Conservation (phyloP, 2,888 invertebrate genomes). For the Microctonus brassicae region DNA sequence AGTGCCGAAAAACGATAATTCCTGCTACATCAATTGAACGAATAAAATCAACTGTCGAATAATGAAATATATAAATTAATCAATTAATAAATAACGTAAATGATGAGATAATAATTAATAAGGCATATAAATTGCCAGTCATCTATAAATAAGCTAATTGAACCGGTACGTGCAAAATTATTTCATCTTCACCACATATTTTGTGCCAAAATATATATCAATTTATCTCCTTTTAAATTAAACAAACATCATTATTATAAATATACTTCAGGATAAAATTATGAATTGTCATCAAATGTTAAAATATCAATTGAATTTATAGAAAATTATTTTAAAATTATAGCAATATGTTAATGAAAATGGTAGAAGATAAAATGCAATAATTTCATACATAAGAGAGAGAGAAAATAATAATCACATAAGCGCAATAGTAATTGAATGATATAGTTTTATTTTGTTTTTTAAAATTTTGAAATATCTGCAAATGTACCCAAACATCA, state of each 20-base stretch:
- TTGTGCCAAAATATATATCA: not conserved
- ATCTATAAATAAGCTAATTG: not conserved
- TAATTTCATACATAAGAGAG: not conserved
- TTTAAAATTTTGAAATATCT: not conserved
- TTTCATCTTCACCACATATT: not conserved
- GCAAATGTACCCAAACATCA: conserved; percentile 28
- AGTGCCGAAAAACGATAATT: conserved; percentile 43
- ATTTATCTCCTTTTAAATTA: not conserved
- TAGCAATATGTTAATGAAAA: not conserved
- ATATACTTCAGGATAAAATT: not conserved
- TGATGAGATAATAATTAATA: not conserved
- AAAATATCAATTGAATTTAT: not conserved
- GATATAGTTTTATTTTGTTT: not conserved
- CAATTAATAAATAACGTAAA: conserved; percentile 6
- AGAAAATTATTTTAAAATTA: not conserved
- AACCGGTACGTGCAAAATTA: conserved; percentile 4
- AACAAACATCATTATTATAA: not conserved
- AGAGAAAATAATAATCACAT: not conserved
- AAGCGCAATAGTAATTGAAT: not conserved
- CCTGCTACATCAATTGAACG: conserved; percentile 3
- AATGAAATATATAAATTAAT: not conserved
- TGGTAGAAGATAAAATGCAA: conserved; percentile 1
- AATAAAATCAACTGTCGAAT: not conserved
- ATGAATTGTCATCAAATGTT: not conserved
- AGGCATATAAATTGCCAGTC: not conserved